These are phyloP conservation scores for Galleria mellonella DNA, from an alignment of 1,140 invertebrate species.

Conservation along the genomic window DNA sequence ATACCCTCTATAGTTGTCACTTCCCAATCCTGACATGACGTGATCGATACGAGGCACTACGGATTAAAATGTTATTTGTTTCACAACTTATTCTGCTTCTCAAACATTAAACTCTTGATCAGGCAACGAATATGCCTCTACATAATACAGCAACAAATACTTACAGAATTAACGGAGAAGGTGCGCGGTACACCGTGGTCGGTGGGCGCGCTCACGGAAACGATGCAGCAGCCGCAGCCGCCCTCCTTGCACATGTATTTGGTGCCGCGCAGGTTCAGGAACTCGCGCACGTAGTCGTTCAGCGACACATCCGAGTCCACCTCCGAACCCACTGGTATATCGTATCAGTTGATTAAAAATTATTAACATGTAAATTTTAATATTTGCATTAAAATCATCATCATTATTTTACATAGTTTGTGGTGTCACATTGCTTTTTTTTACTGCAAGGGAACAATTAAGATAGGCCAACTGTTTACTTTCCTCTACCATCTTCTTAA, in stretches of 20 bases:
- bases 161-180: constrained; percentile 82
- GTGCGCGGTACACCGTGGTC: constrained; percentile 51
- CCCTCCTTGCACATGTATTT: constrained; percentile 86
- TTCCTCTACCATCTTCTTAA: too few species aligned
- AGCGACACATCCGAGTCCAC: constrained; percentile 72
- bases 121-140: too few species aligned
- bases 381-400: constrained; percentile 66
- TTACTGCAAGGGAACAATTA: too few species aligned
- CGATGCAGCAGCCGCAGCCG: constrained; percentile 83
- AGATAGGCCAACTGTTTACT: too few species aligned
- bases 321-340: constrained; percentile 34
- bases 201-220: constrained; percentile 72
- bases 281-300: constrained; percentile 76
- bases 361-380: too few species aligned
- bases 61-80: too few species aligned
- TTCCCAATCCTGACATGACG: constrained; percentile 21
- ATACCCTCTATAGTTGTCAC: constrained; percentile 19
- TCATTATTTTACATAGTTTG: constrained; percentile 57
- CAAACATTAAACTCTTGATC: too few species aligned
- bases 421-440: constrained; percentile 29
- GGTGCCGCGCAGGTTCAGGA: constrained; percentile 78
- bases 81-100: too few species aligned
- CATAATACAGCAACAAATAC: constrained; percentile 5
- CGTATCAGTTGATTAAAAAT: too few species aligned
- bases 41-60: constrained; percentile 21